A percentile compares a stretch with the other conserved stretches of the same genome.
Evolutionary conservation across 2,888 invertebrate genomes (phyloP).

Genomic region (Trissolcus brochymenae): DNA sequence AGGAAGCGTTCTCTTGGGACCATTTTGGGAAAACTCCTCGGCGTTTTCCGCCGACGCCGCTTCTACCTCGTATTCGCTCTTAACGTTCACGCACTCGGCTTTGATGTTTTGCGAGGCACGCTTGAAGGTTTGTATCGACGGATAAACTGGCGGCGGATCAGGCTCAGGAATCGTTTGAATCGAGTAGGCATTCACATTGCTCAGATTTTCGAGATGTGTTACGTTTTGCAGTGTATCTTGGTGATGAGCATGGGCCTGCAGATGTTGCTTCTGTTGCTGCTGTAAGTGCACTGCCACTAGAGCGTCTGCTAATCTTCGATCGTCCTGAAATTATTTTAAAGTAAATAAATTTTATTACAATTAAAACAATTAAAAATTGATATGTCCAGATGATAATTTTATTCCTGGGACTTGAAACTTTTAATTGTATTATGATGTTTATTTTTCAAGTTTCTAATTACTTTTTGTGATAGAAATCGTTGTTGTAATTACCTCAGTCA

Average conservation of each 20-base stretch:
- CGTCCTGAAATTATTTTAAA: no score
- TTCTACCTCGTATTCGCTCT: conserved; percentile 74
- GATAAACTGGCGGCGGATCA: conserved; percentile 67
- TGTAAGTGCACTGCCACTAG: conserved; percentile 81
- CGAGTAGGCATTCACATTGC: conserved; percentile 70
- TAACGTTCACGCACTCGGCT: conserved; percentile 73
- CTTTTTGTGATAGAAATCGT: not conserved
- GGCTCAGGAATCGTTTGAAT: conserved; percentile 71
- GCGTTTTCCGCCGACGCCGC: conserved; percentile 76
- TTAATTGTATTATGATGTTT: not conserved
- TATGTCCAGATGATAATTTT: not conserved
- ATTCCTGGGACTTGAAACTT: not conserved
- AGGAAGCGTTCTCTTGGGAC: conserved; percentile 84
- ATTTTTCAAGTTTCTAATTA: not conserved
- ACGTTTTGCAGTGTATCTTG: conserved; percentile 70
- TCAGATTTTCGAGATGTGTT: conserved; percentile 67
- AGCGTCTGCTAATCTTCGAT: conserved; percentile 80
- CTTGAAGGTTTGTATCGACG: conserved; percentile 68
- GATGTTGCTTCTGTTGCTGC: conserved; percentile 80
- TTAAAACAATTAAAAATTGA: not conserved
- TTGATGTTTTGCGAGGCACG: conserved; percentile 69
- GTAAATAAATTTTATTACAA: no score
- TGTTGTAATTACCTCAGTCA: conserved; percentile 68
- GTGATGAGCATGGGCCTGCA: conserved; percentile 69
- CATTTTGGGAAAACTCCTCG: conserved; percentile 73